Evolutionary conservation across 2,888 invertebrate species (phyloP).

Genomic region (Ischnura elegans): DNA sequence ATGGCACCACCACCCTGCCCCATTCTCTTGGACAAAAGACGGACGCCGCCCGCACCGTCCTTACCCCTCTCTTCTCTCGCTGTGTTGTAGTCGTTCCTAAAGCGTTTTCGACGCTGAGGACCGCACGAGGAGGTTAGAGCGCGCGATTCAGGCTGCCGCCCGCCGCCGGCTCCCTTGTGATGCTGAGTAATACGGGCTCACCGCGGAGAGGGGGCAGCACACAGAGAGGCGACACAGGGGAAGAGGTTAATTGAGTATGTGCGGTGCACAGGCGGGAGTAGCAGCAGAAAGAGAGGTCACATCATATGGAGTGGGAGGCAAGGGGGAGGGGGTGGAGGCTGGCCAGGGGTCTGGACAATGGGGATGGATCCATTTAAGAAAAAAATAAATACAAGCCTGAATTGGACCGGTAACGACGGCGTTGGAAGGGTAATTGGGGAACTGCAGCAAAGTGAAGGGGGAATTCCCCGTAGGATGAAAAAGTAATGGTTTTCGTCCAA

Average conservation of each 20-base stretch:
- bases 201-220: background rate
- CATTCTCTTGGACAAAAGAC: background rate
- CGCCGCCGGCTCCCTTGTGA: background rate
- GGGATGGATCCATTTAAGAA: background rate
- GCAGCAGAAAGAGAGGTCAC: background rate
- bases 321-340: background rate
- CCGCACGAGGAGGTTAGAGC: background rate
- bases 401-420: no score
- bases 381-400: no score
- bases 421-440: background rate
- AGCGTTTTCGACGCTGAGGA: background rate
- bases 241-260: conserved; percentile 26
- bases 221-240: background rate
- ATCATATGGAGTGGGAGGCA: background rate
- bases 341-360: background rate
- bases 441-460: background rate
- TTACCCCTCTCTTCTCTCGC: background rate
- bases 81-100: background rate
- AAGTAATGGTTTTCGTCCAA: no score
- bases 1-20: background rate
- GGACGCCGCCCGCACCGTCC: no score
- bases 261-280: background rate
- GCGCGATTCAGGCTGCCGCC: background rate
- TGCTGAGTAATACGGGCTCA: background rate
- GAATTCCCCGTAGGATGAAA: no score